phyloP scores from a whole-genome alignment of 2,888 invertebrate genomes.

The Lasioglossum pauxillum region DNA sequence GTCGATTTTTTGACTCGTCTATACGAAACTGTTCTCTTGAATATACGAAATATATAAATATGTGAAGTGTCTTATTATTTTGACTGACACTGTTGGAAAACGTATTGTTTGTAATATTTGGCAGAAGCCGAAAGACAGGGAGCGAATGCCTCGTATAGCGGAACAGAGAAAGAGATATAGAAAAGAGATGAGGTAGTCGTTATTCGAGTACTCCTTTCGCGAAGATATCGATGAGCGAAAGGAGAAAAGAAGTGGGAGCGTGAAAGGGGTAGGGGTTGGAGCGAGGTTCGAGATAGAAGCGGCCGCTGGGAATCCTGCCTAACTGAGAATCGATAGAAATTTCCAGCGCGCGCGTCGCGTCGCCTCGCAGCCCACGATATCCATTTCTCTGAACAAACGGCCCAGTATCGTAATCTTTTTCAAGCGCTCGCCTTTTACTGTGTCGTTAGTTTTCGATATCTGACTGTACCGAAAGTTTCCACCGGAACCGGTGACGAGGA shows the following conservation, averaged over 20 bases:
- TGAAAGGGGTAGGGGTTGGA: constrained; percentile 10
- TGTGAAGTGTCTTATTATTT: background rate
- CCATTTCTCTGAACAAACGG: constrained; percentile 68
- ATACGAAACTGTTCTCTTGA: no score
- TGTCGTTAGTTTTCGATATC: constrained; percentile 64
- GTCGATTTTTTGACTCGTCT: no score
- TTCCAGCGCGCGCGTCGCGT: constrained; percentile 58
- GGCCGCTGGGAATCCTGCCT: constrained; percentile 55
- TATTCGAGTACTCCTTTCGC: constrained; percentile 54
- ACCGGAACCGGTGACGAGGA: constrained; percentile 44
- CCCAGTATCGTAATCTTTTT: constrained; percentile 69
- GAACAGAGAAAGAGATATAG: constrained; percentile 1
- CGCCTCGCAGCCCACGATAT: constrained; percentile 55
- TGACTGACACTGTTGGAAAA: background rate
- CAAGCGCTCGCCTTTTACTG: constrained; percentile 53
- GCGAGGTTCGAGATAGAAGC: constrained; percentile 44
- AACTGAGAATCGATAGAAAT: constrained; percentile 74
- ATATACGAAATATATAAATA: background rate
- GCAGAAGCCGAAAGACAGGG: constrained; percentile 1
- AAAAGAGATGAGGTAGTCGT: constrained; percentile 58
- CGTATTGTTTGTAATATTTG: background rate
- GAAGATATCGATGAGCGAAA: constrained; percentile 53
- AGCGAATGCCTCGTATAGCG: constrained; percentile 2
- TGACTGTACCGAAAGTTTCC: constrained; percentile 43
- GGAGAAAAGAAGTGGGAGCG: constrained; percentile 32